These are phyloP conservation scores for Grus americana DNA, from an alignment of 2,113 vertebrate species.

Conservation along the genomic window DNA sequence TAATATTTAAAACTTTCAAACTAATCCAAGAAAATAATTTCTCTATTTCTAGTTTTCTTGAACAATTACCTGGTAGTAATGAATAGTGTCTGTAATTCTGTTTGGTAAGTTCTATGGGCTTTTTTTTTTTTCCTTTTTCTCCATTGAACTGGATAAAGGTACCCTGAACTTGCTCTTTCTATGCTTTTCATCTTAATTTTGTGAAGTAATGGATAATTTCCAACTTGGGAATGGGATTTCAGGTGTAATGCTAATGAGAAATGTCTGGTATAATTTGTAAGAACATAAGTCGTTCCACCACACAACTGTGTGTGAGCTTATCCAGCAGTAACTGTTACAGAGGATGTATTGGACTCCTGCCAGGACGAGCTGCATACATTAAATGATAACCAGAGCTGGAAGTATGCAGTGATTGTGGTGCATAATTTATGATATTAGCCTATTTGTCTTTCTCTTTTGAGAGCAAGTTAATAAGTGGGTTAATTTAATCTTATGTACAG, in stretches of 20 bases:
- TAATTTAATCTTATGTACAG: background rate
- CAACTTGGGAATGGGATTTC: background rate
- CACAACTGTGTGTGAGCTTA: background rate
- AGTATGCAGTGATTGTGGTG: background rate
- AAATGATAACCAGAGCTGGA: background rate
- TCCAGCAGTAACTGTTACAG: constrained; percentile 12
- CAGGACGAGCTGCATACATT: constrained; percentile 1
- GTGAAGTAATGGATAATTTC: background rate
- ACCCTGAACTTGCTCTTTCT: background rate
- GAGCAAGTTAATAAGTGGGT: background rate
- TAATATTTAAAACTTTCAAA: background rate
- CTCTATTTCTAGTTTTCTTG: background rate
- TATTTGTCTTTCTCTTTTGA: background rate
- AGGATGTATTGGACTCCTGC: background rate
- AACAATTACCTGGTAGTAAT: background rate
- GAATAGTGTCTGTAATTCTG: background rate
- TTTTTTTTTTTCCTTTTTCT: background rate
- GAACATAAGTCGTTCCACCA: background rate
- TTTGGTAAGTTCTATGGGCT: background rate
- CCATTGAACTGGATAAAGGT: background rate
- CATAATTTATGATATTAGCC: background rate
- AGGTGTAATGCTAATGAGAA: constrained; percentile 25
- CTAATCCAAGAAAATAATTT: background rate
- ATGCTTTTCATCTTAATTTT: background rate
- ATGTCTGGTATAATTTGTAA: constrained; percentile 24